phyloP scores from a whole-genome alignment of 2,113 vertebrate species.

The Todiramphus chloris region DNA sequence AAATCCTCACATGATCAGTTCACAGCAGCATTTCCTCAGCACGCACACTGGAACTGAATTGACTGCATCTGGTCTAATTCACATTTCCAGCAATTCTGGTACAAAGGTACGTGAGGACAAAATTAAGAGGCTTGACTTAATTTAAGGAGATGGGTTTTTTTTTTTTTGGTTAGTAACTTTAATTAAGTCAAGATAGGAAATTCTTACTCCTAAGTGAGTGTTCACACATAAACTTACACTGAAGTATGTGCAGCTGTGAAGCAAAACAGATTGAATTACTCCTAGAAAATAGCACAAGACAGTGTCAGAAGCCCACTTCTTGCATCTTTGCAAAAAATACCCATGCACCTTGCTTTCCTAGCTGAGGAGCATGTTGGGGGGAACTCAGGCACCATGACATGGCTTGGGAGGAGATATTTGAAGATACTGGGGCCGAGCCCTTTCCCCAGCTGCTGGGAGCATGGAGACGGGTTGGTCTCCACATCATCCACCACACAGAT shows the following conservation, averaged over 20 bases:
- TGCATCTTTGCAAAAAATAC: neutral
- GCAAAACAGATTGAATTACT: slow-evolving; percentile 6
- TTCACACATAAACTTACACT: neutral
- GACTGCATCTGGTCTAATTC: slow-evolving; percentile 22
- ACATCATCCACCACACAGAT: neutral
- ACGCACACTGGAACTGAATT: neutral
- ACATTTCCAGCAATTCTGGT: neutral
- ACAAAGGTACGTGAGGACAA: neutral
- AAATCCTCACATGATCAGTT: slow-evolving; percentile 2
- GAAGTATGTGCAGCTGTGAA: slow-evolving; percentile 22
- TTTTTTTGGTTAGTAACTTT: neutral
- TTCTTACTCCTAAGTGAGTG: slow-evolving; percentile 26
- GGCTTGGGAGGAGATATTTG: neutral
- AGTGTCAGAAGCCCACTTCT: neutral
- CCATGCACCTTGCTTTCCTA: neutral
- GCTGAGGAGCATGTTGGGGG: rapidly evolving
- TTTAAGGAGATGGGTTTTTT: neutral
- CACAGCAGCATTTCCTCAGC: neutral
- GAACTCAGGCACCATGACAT: neutral
- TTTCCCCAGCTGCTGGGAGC: neutral
- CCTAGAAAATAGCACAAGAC: neutral
- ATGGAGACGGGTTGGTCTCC: neutral
- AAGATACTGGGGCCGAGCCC: neutral
- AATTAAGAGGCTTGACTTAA: slow-evolving; percentile 25
- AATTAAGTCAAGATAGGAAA: slow-evolving; percentile 58